Conservation (phyloP, 2,888 invertebrate genomes). For the Notocelia uddmanniana region DNA sequence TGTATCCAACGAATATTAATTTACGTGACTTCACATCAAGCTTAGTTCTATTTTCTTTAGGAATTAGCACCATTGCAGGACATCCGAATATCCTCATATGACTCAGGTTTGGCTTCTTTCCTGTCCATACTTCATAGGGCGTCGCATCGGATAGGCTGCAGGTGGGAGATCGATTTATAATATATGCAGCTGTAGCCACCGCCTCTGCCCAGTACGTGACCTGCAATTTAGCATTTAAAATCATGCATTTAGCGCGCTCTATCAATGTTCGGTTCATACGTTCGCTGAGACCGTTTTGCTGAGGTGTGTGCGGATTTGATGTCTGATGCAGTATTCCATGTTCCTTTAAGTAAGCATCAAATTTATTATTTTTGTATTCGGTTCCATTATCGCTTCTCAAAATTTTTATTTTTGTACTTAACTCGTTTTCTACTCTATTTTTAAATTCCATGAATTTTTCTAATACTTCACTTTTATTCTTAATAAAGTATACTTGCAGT, state of each 20-base stretch:
- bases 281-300: not conserved
- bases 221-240: too few relatives aligned
- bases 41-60: too few relatives aligned
- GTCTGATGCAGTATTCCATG: conserved; percentile 3
- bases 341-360: too few relatives aligned
- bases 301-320: not conserved
- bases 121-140: not conserved
- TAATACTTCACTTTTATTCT: conserved; percentile 9
- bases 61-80: not conserved
- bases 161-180: not conserved
- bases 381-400: conserved; percentile 1
- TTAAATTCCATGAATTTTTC: conserved; percentile 15
- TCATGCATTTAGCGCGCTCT: too few relatives aligned
- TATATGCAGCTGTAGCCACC: too few relatives aligned
- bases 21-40: too few relatives aligned
- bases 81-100: conserved; percentile 62
- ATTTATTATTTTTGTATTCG: conserved; percentile 8
- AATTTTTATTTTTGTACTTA: not conserved
- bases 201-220: too few relatives aligned
- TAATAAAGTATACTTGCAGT: conserved; percentile 1
- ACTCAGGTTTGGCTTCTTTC: conserved; percentile 48
- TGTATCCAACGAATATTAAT: too few relatives aligned
- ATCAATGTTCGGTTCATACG: too few relatives aligned
- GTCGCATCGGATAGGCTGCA: not conserved
- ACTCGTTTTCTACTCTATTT: conserved; percentile 17